These are phyloP conservation scores for Kryptopterus vitreolus DNA, from an alignment of 2,797 vertebrate species.

Conservation along the genomic window DNA sequence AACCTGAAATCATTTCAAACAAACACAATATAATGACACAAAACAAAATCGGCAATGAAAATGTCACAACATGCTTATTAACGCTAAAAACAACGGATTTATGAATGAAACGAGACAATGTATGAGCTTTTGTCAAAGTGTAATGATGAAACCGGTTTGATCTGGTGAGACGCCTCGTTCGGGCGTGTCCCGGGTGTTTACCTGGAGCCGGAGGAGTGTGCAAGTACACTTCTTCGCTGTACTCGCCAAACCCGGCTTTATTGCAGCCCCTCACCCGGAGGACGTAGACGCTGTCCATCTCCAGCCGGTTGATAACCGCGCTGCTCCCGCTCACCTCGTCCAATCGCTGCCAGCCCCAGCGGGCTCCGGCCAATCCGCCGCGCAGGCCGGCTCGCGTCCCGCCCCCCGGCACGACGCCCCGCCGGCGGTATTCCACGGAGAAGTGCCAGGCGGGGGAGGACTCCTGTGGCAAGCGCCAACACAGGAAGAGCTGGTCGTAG, in stretches of 20 bases:
- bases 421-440: slow-evolving; percentile 89
- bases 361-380: slow-evolving; percentile 77
- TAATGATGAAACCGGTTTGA: too few relatives aligned
- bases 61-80: background rate
- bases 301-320: slow-evolving; percentile 85
- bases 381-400: slow-evolving; percentile 79
- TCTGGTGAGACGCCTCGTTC: too few relatives aligned
- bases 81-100: background rate
- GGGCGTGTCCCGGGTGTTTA: too few relatives aligned
- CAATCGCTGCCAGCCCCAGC: slow-evolving; percentile 88
- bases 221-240: slow-evolving; percentile 94
- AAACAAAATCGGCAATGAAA: too few relatives aligned
- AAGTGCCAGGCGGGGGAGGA: slow-evolving; percentile 90
- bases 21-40: background rate
- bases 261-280: slow-evolving; percentile 91
- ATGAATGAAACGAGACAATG: slow-evolving; percentile 11
- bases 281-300: slow-evolving; percentile 92
- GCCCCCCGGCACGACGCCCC: slow-evolving; percentile 76
- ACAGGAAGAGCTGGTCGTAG: slow-evolving; percentile 95
- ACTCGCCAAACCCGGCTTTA: slow-evolving; percentile 91
- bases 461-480: slow-evolving; percentile 89
- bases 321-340: slow-evolving; percentile 88
- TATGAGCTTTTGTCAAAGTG: background rate
- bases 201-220: slow-evolving; percentile 91
- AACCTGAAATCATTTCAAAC: background rate